Conservation (phyloP, 2,888 invertebrate species). For the Stenodema calcarata region DNA sequence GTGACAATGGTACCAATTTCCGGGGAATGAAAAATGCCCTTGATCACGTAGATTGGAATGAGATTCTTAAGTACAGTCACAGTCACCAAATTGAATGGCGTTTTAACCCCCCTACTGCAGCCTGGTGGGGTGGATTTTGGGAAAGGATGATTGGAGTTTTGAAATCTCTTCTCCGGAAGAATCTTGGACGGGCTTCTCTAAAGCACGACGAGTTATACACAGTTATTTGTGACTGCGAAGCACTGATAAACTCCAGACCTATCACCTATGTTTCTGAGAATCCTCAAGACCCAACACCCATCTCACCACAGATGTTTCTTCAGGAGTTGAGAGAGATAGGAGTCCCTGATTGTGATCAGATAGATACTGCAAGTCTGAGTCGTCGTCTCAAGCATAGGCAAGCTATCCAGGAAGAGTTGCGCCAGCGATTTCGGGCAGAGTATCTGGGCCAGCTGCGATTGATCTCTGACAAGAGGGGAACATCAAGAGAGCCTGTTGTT, state of each 20-base stretch:
- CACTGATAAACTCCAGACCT: constrained; percentile 35
- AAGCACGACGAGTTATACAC: constrained; percentile 45
- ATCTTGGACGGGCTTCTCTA: constrained; percentile 44
- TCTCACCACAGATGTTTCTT: constrained; percentile 58
- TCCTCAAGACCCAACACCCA: constrained; percentile 54
- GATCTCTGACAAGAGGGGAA: neutral
- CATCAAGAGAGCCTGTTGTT: neutral
- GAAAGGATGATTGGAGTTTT: constrained; percentile 48
- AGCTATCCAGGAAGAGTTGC: neutral
- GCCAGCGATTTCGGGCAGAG: constrained; percentile 8
- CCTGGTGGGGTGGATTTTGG: constrained; percentile 63
- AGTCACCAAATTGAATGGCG: constrained; percentile 57
- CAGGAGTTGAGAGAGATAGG: constrained; percentile 28
- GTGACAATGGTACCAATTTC: constrained; percentile 62
- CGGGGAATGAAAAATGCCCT: constrained; percentile 61
- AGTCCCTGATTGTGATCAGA: constrained; percentile 32
- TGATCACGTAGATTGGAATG: constrained; percentile 65
- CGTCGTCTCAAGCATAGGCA: constrained; percentile 21
- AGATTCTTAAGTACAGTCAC: constrained; percentile 52
- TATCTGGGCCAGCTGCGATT: constrained; percentile 4
- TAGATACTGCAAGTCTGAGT: constrained; percentile 14
- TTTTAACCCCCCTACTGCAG: constrained; percentile 56
- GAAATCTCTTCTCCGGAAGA: constrained; percentile 45
- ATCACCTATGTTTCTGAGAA: constrained; percentile 31
- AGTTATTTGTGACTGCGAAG: constrained; percentile 50